These are phyloP conservation scores for Holotrichia oblita DNA, from an alignment of 1,140 invertebrate species.

Conservation along the genomic window DNA sequence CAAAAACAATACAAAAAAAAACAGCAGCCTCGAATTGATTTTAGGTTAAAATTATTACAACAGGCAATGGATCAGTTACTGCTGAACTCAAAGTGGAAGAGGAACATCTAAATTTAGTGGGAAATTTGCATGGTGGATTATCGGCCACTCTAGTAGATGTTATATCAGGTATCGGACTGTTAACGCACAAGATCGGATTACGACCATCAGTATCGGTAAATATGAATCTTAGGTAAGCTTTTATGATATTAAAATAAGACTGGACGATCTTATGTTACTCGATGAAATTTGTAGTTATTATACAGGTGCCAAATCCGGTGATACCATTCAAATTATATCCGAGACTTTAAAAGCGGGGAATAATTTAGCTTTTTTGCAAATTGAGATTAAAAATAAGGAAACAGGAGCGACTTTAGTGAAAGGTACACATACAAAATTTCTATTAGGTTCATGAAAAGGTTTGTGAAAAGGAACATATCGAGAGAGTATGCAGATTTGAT, in stretches of 20 bases:
- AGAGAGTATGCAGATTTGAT: too few relatives aligned
- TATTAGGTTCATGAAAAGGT: constrained; percentile 37
- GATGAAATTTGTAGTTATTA: constrained; percentile 68
- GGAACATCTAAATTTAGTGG: constrained; percentile 80
- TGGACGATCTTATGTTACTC: neutral
- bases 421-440: constrained; percentile 82
- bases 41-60: constrained; percentile 70
- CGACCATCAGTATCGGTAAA: constrained; percentile 74
- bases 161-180: constrained; percentile 81
- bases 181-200: constrained; percentile 66
- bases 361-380: constrained; percentile 82
- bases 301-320: constrained; percentile 77
- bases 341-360: constrained; percentile 80
- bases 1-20: neutral
- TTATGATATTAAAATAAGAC: neutral
- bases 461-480: neutral
- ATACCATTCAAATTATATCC: constrained; percentile 82
- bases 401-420: constrained; percentile 77
- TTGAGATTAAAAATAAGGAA: constrained; percentile 78
- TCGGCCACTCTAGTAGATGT: constrained; percentile 84
- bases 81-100: constrained; percentile 81
- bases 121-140: constrained; percentile 85
- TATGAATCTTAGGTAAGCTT: constrained; percentile 2
- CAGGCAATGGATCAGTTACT: constrained; percentile 72
- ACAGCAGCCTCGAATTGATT: neutral